Percentiles rank a stretch among this genome's conserved stretches.
These are phyloP conservation scores for Sinhomidia bicolor DNA, from an alignment of 2,888 invertebrate species.

Conservation along the genomic window DNA sequence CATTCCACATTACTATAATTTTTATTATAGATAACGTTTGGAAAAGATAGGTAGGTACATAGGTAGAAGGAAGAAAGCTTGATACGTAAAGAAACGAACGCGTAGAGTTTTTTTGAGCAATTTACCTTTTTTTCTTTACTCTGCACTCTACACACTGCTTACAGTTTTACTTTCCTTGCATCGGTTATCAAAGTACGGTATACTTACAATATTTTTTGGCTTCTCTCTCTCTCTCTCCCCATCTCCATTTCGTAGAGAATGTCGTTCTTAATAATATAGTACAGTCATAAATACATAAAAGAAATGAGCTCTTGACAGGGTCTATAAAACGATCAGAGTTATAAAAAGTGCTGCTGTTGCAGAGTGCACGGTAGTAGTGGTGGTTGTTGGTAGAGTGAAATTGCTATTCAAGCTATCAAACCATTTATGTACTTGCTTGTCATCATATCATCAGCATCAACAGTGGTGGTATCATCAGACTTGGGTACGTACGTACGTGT, in stretches of 20 bases:
- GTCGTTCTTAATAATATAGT: slow-evolving; percentile 50
- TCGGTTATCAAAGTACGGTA: too few relatives aligned
- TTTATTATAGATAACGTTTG: slow-evolving; percentile 20
- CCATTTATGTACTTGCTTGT: slow-evolving; percentile 59
- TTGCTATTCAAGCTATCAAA: slow-evolving; percentile 55
- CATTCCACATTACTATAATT: slow-evolving; percentile 19
- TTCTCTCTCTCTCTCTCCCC: slow-evolving; percentile 8
- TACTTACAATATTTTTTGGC: slow-evolving; percentile 12
- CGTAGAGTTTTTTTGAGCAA: slow-evolving; percentile 34
- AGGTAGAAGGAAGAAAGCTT: not conserved
- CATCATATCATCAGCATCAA: slow-evolving; percentile 47
- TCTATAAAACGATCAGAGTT: slow-evolving; percentile 72
- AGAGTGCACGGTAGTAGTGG: not conserved
- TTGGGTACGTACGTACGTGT: not conserved
- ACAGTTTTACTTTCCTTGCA: too few relatives aligned
- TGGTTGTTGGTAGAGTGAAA: slow-evolving; percentile 1
- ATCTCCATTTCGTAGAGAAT: too few relatives aligned
- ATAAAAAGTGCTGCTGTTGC: slow-evolving; percentile 62
- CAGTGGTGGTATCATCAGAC: not conserved
- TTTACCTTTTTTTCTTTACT: slow-evolving; percentile 32
- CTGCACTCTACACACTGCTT: too few relatives aligned
- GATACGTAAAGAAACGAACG: not conserved
- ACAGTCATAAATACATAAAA: slow-evolving; percentile 63
- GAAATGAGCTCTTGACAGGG: slow-evolving; percentile 71
- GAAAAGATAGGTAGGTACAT: not conserved